phyloP scores from a whole-genome alignment of 2,797 vertebrate species.

The Acridotheres tristis region DNA sequence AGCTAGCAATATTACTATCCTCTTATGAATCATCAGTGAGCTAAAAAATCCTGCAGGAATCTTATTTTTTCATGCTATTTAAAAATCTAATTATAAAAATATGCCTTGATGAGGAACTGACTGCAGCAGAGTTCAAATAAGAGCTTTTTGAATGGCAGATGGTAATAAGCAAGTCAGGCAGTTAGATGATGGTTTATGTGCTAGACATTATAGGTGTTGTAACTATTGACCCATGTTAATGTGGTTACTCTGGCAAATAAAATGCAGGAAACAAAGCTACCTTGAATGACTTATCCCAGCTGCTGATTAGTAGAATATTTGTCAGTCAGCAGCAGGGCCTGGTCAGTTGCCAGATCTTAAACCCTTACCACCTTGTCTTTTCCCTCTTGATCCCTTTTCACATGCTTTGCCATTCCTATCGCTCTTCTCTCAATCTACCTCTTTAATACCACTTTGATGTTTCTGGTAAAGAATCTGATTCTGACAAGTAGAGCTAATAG shows the following conservation, averaged over 20 bases:
- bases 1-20: not conserved
- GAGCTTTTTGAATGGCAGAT: slow-evolving; percentile 61
- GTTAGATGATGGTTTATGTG: slow-evolving; percentile 61
- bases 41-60: not conserved
- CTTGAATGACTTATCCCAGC: not conserved
- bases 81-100: slow-evolving; percentile 54
- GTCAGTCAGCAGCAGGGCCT: not conserved
- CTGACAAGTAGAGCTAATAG: not conserved
- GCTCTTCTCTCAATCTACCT: not conserved
- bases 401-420: not conserved
- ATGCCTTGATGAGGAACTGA: slow-evolving; percentile 29
- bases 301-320: slow-evolving; percentile 12
- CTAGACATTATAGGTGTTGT: slow-evolving; percentile 48
- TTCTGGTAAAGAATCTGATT: not conserved
- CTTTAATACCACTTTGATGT: not conserved
- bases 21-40: not conserved
- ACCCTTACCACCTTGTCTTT: not conserved
- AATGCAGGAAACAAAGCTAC: slow-evolving; percentile 35
- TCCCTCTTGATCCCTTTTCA: not conserved
- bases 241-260: slow-evolving; percentile 41
- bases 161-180: slow-evolving; percentile 62
- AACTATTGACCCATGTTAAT: slow-evolving; percentile 57
- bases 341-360: not conserved
- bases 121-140: slow-evolving; percentile 16
- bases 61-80: not conserved